Evolutionary conservation across 2,113 vertebrate genomes (phyloP), one percentile per base, ranked within the genome.

Genomic region (Protobothrops mucrosquamatus): DNA sequence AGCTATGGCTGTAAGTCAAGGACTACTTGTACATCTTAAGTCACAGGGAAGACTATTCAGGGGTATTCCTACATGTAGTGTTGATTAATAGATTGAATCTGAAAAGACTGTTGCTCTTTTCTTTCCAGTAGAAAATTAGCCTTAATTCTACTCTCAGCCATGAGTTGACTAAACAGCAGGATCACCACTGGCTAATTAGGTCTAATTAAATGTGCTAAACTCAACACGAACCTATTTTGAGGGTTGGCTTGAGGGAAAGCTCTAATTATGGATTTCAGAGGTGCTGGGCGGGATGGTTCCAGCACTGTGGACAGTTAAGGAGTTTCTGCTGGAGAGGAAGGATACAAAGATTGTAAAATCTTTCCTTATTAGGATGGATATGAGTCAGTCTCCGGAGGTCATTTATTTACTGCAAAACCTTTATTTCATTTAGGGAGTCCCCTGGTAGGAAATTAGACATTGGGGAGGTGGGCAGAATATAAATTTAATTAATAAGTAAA

Each of bases 101-200:
- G 91, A 95, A 94, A 96, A 94, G 24, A 94, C 88, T 91, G 87
- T 59, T 22, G 89, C 88, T 93, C 95, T 95, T 96, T 94, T 93
- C 87, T 48, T 95, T 89, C 90, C 43, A 74, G 86, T 90, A 93
- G 89, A 95, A 88, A 91, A 95, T 92, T 39, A 91, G 89, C 91
- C 95, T 95, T 90, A 94, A 94, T 96, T 97, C 94, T 95, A 93
- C 92, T 95, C 91, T 64, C 39, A 51, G 48, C 93, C 93, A 89
- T 95, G 95, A 96, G 95, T 94, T 96, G 95, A 95, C 96, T 96
- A 92, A 92, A 55, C 91, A 95, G 59, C 90, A 92, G 93, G 93
- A 94, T 93, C 59, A 93, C 85, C 29, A 46, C 92, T 89, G 93
- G 85, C 91, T 95, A 96, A 97, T 94, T 91, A 96, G 43, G 26